Conservation (phyloP, 2,888 invertebrate species). For the Eumacrocentrus americanus region DNA sequence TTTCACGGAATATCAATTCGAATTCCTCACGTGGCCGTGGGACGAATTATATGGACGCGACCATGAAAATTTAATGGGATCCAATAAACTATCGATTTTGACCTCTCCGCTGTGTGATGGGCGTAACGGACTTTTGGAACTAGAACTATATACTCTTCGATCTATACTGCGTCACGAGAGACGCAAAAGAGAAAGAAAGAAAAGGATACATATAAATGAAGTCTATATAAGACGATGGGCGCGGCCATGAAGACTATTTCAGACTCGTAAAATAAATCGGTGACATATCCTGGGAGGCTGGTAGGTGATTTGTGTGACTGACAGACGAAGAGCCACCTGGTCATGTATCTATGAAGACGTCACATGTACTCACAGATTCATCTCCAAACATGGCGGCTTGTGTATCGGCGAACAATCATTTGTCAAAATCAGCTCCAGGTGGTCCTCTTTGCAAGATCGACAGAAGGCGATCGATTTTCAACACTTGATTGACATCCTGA, state of each 20-base stretch:
- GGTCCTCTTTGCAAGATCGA: constrained; percentile 25
- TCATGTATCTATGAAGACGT: constrained; percentile 52
- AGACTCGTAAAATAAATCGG: constrained; percentile 58
- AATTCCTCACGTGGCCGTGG: constrained; percentile 9
- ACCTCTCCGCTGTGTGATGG: constrained; percentile 22
- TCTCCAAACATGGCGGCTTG: constrained; percentile 19
- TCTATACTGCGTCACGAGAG: constrained; percentile 15
- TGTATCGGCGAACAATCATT: constrained; percentile 56
- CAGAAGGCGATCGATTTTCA: constrained; percentile 25
- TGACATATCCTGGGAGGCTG: constrained; percentile 53
- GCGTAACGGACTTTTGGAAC: constrained; percentile 21
- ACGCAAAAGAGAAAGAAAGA: constrained; percentile 1
- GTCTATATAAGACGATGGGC: constrained; percentile 21
- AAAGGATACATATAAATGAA: constrained; percentile 15
- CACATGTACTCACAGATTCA: constrained; percentile 36
- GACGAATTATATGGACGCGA: constrained; percentile 23
- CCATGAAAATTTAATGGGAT: constrained; percentile 47
- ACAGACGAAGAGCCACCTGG: constrained; percentile 41
- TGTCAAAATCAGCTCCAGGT: constrained; percentile 46
- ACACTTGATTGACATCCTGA: constrained; percentile 28
- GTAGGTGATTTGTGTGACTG: constrained; percentile 56
- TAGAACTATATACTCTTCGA: neutral
- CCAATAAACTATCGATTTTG: constrained; percentile 53
- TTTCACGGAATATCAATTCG: constrained; percentile 9
- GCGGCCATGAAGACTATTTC: constrained; percentile 20